Conservation (phyloP, 2,797 vertebrate species). For the Parauchenoglanis punctatus region DNA sequence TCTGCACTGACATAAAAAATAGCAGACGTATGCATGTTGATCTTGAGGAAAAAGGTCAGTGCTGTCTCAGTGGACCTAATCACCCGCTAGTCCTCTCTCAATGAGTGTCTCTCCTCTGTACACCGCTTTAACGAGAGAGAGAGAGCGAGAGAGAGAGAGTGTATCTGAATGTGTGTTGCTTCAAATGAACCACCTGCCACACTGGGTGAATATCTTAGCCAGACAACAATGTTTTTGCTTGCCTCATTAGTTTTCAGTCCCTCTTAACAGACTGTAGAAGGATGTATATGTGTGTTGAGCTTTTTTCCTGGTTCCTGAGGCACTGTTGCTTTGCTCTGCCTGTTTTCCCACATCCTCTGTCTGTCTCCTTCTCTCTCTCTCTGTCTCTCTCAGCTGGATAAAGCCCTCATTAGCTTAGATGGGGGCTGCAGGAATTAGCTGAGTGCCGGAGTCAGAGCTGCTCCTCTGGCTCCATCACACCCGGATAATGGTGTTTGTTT, state of each 20-base stretch:
- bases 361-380: constrained; percentile 34
- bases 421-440: constrained; percentile 68
- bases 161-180: constrained; percentile 36
- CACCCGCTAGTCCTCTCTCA: constrained; percentile 76
- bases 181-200: constrained; percentile 43
- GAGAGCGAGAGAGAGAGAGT: constrained; percentile 12
- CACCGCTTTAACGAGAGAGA: constrained; percentile 43
- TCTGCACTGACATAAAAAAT: constrained; percentile 46
- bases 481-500: constrained; percentile 80
- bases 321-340: constrained; percentile 23
- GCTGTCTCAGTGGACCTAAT: constrained; percentile 75
- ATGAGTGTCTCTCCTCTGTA: constrained; percentile 59
- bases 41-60: constrained; percentile 78
- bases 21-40: constrained; percentile 70
- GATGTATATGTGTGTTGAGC: constrained; percentile 3
- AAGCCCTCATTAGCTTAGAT: constrained; percentile 49
- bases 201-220: constrained; percentile 29
- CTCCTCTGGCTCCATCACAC: constrained; percentile 66
- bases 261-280: constrained; percentile 37
- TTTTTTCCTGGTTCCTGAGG: constrained; percentile 17
- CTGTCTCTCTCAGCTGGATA: constrained; percentile 30
- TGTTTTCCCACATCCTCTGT: neutral
- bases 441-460: constrained; percentile 63
- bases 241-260: constrained; percentile 51
- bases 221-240: constrained; percentile 45